Base-by-base conservation (phyloP, 2,888 invertebrate species). In the Cheilosia variabilis region DNA sequence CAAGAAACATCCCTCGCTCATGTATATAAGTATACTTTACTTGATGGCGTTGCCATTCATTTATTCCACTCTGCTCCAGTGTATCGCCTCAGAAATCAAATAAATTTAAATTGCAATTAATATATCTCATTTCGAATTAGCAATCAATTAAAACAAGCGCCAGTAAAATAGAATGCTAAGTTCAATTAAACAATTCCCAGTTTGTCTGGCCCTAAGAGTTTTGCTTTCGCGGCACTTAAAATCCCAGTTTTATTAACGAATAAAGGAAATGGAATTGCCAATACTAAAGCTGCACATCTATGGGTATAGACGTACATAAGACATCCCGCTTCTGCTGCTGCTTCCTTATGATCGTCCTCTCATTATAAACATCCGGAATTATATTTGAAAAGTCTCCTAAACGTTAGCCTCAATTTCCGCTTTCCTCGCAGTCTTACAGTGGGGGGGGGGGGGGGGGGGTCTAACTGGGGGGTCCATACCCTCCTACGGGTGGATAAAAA, bases 291-390 rank as follows among this genome's bases (percentile, higher is more conserved):
- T 77, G 45, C 77, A 77, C 37, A 55, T 62, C 68, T 68, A 47
- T 52, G 50, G 27, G 15, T 17, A 17, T n/a, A 45, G n/a, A 7
- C 7, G 17, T 45, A 45, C 17, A 24, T 52, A 24, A 24, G 58
- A 41, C 65, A 62, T 19, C 73, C 63, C 37, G 73, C 78, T 69
- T 73, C 50, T 27, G 27, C 24, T 24, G 24, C 27, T 27, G 27
- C 27, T 75, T 75, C 53, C 63, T 58, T 47, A 79, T 60, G 69
- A 75, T 75, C 65, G 75, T 69, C 75, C 71, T 84, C 75, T 84
- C 84, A 80, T 84, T 84, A 80, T 84, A 84, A 84, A 75, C 80
- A 84, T 84, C 79, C 84, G 75, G 84, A 84, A 80, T 84, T 75
- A 84, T 84, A 80, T 80, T 84, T 80, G 69, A 76, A 73, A 84